These are phyloP conservation scores for Saxidomus purpurata DNA, from an alignment of 1,140 invertebrate species.

Conservation along the genomic window DNA sequence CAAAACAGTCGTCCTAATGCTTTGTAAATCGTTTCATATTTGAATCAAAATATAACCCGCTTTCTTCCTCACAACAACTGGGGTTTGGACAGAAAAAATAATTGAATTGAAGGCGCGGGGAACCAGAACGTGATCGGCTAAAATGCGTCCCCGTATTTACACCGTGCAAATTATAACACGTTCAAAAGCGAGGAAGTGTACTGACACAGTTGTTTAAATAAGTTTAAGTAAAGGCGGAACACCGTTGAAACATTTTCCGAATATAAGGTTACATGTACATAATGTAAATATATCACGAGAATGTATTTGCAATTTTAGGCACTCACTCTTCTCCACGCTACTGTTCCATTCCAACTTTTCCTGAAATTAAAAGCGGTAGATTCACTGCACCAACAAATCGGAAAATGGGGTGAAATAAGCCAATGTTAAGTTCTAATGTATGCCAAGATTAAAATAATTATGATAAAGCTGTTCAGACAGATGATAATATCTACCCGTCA, in stretches of 20 bases:
- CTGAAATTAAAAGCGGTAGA: not conserved
- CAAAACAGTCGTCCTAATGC: not conserved
- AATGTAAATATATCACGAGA: not conserved
- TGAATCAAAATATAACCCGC: not conserved
- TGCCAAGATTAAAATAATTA: too few species aligned
- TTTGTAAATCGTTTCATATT: not conserved
- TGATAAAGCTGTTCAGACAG: too few species aligned
- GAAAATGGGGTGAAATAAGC: too few species aligned
- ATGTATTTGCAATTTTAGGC: not conserved
- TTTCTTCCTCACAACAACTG: not conserved
- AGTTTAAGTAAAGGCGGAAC: not conserved
- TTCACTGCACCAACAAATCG: too few species aligned
- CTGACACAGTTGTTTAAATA: not conserved
- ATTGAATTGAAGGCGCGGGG: not conserved
- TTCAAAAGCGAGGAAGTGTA: too few species aligned
- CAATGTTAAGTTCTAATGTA: too few species aligned
- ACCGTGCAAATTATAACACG: too few species aligned
- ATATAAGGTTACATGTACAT: not conserved
- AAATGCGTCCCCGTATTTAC: too few species aligned
- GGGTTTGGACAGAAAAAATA: not conserved
- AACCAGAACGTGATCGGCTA: too few species aligned
- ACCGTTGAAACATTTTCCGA: not conserved
- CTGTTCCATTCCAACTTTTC: constrained; percentile 5
- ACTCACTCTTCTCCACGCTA: constrained; percentile 6
- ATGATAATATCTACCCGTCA: too few species aligned